Evolutionary conservation across 2,113 vertebrate genomes (phyloP), one percentile per base, ranked within the genome.

Genomic region (Nothocercus nigrocapillus): DNA sequence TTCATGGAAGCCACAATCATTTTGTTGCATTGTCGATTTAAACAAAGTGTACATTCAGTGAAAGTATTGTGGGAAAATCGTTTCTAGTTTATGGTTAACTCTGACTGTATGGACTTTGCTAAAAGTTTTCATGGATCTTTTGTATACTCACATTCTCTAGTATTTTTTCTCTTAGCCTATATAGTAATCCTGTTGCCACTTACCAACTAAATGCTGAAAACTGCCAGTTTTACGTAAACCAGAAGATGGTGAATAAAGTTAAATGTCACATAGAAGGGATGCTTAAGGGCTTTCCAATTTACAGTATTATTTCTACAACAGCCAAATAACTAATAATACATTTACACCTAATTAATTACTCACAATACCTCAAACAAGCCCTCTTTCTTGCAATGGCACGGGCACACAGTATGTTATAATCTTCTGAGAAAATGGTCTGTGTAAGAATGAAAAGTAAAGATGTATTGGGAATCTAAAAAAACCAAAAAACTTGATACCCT

Each of bases 241-340:
- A 89, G 40, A 87, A 91, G 51, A 84, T 69, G 13, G 8, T 45
- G 34, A 75, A 66, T 84, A 28, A 86, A 74, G 45, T 51, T 80
- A 74, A 88, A 72, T n/a, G 34, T 18, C 58, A 78, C 36, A 16
- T 84, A 42, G 5, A 47, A 85, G 85, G 40, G 25, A 22, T 88
- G 70, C 61, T 88, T 86, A 92, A 96, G 82, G 87, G 62, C 80
- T 92, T 93, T 83, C 68, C 3, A 7, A 75, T 66, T 89, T 73
- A 82, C 19, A 58, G 1, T 73, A 89, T 88, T 59, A 72, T 95
- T 95, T 89, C 76, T 70, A 34, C 45, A 68, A 51, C 34, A 83
- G 40, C 54, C 61, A 42, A 80, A 85, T 68, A 77, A 70, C 32
- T 82, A 82, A 40, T 49, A 47, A 22, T n/a, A 75, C 27, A 72